A percentile compares a stretch with the other conserved stretches of the same genome.
Conservation (phyloP, 2,888 invertebrate genomes). For the Napeogenes sylphis region DNA sequence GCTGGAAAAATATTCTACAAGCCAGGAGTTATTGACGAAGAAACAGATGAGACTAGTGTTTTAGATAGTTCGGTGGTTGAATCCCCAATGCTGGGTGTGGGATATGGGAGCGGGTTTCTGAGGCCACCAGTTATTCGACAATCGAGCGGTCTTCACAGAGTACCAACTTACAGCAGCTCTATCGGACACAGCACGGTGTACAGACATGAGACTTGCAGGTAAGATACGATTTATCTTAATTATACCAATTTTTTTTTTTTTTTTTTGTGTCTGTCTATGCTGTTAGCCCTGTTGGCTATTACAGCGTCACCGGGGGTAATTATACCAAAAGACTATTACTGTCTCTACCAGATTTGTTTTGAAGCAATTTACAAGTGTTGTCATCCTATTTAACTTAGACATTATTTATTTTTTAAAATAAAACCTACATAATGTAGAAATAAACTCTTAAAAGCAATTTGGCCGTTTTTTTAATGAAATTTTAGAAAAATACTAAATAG, state of each 20-base stretch:
- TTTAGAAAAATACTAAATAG: too few relatives aligned
- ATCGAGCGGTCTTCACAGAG: constrained; percentile 73
- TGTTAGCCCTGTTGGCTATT: too few relatives aligned
- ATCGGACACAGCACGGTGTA: constrained; percentile 76
- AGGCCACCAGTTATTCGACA: constrained; percentile 57
- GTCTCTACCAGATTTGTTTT: too few relatives aligned
- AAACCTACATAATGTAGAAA: too few relatives aligned
- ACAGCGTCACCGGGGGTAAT: too few relatives aligned
- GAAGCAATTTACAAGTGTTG: too few relatives aligned
- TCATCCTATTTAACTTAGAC: too few relatives aligned
- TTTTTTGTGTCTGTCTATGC: too few relatives aligned
- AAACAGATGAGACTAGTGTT: constrained; percentile 71
- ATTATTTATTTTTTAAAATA: too few relatives aligned
- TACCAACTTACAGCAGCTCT: constrained; percentile 79
- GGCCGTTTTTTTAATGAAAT: too few relatives aligned
- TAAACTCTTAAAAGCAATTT: too few relatives aligned
- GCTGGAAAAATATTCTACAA: constrained; percentile 72
- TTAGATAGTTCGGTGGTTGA: constrained; percentile 68
- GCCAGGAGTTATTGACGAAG: constrained; percentile 66
- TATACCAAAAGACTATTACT: not conserved
- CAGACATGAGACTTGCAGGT: constrained; percentile 78
- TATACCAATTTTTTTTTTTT: too few relatives aligned
- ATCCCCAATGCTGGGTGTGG: constrained; percentile 61
- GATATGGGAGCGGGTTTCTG: constrained; percentile 51
- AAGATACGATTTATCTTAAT: constrained; percentile 19